Evolutionary conservation across 2,888 invertebrate genomes (phyloP).

Genomic region (Clitarchus hookeri): DNA sequence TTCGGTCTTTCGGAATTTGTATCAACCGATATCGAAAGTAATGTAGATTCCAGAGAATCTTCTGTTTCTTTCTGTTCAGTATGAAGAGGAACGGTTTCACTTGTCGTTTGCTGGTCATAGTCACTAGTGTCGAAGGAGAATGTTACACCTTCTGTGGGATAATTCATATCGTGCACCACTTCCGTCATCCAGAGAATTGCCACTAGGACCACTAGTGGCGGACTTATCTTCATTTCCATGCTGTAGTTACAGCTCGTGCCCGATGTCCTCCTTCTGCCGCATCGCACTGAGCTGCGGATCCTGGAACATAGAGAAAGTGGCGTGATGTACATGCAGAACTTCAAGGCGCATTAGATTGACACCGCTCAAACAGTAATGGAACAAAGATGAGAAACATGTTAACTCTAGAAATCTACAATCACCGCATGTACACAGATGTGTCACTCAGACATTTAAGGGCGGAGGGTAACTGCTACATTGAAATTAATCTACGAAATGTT

Average conservation of each 20-base stretch:
- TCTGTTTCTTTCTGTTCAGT: background rate
- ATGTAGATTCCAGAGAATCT: background rate
- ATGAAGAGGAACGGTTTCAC: background rate
- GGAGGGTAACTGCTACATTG: too few relatives aligned
- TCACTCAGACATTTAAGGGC: too few relatives aligned
- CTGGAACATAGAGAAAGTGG: background rate
- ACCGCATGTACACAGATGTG: too few relatives aligned
- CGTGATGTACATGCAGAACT: background rate
- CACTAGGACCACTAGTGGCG: background rate
- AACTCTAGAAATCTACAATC: too few relatives aligned
- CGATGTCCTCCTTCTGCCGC: background rate
- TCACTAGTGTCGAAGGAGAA: background rate
- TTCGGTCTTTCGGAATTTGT: background rate
- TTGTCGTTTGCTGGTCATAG: background rate
- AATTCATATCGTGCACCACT: background rate
- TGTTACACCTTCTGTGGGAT: background rate
- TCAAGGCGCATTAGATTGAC: too few relatives aligned
- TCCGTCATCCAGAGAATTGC: background rate
- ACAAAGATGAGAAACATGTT: too few relatives aligned
- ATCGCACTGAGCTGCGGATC: background rate
- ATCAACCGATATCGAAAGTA: background rate
- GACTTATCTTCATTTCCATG: background rate
- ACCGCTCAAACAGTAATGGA: too few relatives aligned
- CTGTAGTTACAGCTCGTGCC: background rate
- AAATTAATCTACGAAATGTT: too few relatives aligned